Base-by-base conservation (phyloP, 2,797 vertebrate genomes). In the Gadopsis marmoratus region DNA sequence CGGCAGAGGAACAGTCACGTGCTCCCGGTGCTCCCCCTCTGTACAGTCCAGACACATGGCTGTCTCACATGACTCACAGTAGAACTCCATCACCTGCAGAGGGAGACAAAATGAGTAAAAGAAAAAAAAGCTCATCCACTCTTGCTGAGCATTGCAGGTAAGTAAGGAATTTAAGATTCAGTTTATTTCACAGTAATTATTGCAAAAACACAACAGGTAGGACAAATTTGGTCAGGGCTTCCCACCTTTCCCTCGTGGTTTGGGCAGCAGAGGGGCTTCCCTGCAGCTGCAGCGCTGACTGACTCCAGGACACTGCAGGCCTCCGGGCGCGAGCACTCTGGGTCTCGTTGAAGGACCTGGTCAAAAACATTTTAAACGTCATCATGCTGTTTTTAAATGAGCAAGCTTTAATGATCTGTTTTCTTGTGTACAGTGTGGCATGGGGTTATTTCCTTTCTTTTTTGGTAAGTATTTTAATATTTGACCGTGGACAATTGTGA, bases 11-110 rank as follows among this genome's bases (percentile, higher is more conserved):
- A 99, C 97, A 0, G 98, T 98, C 84, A 95, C 89, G 0, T 99
- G 97, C 77, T 99, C 97, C 26, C 96, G 86, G 70, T 99, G 97
- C 88, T 99, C 98, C 0, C 95, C 97, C 41, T 96, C 96, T 0
- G 97, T 97, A 77, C 97, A 99, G 71, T 99, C 97, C 5, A 95
- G 90, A 74, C 98, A 99, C 97, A 99, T 98, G 83, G 97, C 97
- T 0, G 98, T 99, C 94, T 99, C 97, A 69, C 97, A 99, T 0
- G 97, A 95, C 91, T 98, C 97, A 29, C 98, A 99, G 94, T 98
- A 99, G 84, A 97, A 97, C 95, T 98, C 98, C 97, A 99, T 98
- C 84, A 96, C 97, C 98, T 98, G 94, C 87, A 92, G 92, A 66
- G 88, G 91, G 90, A 78, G 86, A 87, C 88, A 91, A 64, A 76